Conservation (phyloP, 1,140 invertebrate genomes). For the Magallana gigas region DNA sequence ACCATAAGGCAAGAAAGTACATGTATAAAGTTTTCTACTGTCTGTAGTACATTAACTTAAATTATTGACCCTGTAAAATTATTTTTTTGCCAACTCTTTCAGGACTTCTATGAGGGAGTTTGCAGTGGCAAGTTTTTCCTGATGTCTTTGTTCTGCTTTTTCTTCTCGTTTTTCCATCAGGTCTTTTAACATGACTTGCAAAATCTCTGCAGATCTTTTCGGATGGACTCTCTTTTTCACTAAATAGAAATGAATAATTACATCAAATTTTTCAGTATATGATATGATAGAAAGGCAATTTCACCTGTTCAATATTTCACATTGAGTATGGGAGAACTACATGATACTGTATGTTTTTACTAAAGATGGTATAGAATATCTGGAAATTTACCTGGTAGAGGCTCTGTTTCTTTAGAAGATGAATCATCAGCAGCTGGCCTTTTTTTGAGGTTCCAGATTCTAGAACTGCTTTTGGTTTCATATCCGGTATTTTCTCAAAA, state of each 20-base stretch:
- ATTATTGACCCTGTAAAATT: too few species aligned
- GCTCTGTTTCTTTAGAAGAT: slow-evolving; percentile 20
- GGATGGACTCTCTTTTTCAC: slow-evolving; percentile 10
- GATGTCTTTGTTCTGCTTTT: too few species aligned
- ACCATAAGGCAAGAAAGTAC: too few species aligned
- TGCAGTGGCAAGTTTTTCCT: too few species aligned
- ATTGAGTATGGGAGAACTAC: too few species aligned
- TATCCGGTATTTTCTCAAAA: slow-evolving; percentile 42
- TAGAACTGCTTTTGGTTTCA: slow-evolving; percentile 25
- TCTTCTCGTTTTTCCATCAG: neutral
- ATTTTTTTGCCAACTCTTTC: too few species aligned
- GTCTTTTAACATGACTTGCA: slow-evolving; percentile 14
- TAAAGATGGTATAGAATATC: neutral
- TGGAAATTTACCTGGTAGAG: slow-evolving; percentile 12
- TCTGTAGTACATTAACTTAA: too few species aligned
- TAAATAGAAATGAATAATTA: slow-evolving; percentile 7
- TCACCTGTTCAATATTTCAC: neutral
- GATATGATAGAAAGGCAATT: neutral
- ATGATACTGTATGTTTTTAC: too few species aligned
- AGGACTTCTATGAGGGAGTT: neutral
- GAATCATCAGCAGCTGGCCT: neutral
- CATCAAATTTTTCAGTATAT: neutral
- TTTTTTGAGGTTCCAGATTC: neutral
- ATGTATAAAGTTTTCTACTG: too few species aligned
- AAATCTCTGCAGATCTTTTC: neutral